A percentile compares a stretch with the other conserved stretches of the same genome.
These are phyloP conservation scores for Alviniconcha marisindica DNA, from an alignment of 1,140 invertebrate species.

Conservation along the genomic window DNA sequence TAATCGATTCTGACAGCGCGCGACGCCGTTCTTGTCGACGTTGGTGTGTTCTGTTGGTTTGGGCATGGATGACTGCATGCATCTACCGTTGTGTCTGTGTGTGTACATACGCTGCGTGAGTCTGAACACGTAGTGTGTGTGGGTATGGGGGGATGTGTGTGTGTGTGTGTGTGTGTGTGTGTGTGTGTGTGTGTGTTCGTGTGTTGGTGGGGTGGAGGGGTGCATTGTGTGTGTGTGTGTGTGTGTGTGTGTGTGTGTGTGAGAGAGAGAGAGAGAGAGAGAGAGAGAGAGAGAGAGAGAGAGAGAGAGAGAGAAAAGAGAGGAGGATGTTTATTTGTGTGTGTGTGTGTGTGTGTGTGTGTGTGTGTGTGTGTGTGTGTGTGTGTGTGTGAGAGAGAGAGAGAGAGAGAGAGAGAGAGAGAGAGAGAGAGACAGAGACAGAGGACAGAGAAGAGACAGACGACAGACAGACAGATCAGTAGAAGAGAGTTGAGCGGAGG, in stretches of 20 bases:
- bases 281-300: no score
- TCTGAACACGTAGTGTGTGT: neutral
- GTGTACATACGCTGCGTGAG: no score
- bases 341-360: constrained; percentile 17
- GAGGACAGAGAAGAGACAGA: no score
- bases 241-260: constrained; percentile 17
- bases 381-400: neutral
- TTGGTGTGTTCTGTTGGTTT: no score
- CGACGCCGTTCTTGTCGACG: no score
- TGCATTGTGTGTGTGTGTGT: neutral
- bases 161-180: constrained; percentile 7
- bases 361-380: constrained; percentile 12
- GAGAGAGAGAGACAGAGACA: constrained; percentile 6
- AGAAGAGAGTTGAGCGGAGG: neutral
- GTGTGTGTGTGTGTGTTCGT: neutral
- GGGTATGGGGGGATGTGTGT: neutral
- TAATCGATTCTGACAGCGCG: no score
- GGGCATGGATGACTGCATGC: no score
- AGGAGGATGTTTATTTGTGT: neutral
- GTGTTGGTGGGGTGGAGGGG: neutral
- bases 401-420: neutral
- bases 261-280: neutral
- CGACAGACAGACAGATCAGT: constrained; percentile 13
- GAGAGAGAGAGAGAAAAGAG: no score
- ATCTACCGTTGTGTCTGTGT: no score